These are phyloP conservation scores for Eumaeus atala DNA, from an alignment of 1,140 invertebrate species.

Conservation along the genomic window DNA sequence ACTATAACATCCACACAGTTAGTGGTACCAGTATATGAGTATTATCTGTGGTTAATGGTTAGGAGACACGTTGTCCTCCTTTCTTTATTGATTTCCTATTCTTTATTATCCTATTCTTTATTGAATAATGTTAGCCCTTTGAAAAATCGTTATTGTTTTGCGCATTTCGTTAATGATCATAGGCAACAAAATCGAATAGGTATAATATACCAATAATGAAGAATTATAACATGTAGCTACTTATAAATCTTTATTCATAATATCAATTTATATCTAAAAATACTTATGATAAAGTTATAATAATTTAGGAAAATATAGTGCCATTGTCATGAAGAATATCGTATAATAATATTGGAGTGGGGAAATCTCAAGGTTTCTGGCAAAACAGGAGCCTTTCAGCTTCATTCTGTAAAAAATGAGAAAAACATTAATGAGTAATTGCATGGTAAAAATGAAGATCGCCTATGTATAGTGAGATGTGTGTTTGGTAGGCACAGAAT, in stretches of 20 bases:
- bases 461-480: background rate
- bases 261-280: background rate
- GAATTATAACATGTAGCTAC: background rate
- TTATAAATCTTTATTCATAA: slow-evolving; percentile 7
- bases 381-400: slow-evolving; percentile 51
- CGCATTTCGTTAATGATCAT: too few species aligned
- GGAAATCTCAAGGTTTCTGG: slow-evolving; percentile 42
- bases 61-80: too few species aligned
- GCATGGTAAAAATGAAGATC: background rate
- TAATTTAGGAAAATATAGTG: slow-evolving; percentile 3
- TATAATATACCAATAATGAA: background rate
- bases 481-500: too few species aligned
- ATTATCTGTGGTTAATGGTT: too few species aligned
- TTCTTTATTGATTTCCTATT: too few species aligned
- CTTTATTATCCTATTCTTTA: too few species aligned
- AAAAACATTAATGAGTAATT: background rate
- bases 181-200: too few species aligned
- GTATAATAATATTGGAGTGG: background rate
- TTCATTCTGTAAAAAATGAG: slow-evolving; percentile 44
- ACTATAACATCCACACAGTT: too few species aligned
- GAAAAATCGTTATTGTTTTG: too few species aligned
- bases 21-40: too few species aligned
- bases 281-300: background rate
- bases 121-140: too few species aligned
- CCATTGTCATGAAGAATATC: slow-evolving; percentile 8